These are phyloP conservation scores for Sakesphorus luctuosus DNA, from an alignment of 2,113 vertebrate species.

Conservation along the genomic window DNA sequence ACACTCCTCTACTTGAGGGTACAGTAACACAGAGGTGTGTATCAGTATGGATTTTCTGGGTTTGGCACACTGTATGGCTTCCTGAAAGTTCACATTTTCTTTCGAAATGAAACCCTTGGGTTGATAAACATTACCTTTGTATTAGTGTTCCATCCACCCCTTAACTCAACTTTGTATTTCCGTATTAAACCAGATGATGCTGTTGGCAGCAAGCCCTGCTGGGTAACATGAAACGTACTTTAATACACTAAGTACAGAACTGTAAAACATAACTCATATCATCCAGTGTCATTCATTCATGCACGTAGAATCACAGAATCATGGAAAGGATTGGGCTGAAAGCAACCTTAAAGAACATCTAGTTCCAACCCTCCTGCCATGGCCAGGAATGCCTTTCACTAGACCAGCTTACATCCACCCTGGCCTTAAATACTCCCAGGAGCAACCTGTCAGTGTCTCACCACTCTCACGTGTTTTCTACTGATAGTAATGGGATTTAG, in stretches of 20 bases:
- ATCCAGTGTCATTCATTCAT: not conserved
- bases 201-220: not conserved
- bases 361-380: not conserved
- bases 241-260: not conserved
- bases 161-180: not conserved
- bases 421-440: not conserved
- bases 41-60: not conserved
- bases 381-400: not conserved
- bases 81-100: not conserved
- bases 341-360: not conserved
- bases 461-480: not conserved
- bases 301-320: not conserved
- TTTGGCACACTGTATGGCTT: not conserved
- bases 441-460: not conserved
- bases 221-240: not conserved
- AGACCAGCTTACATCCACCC: not conserved
- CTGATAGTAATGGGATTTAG: not conserved
- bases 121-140: constrained; percentile 35
- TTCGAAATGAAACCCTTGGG: not conserved
- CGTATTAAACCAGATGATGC: not conserved
- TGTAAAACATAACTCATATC: not conserved
- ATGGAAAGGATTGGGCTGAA: not conserved
- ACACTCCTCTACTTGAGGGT: not conserved
- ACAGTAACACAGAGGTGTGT: not conserved
- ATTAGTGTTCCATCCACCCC: not conserved